Base-by-base conservation (phyloP, 2,797 vertebrate genomes). In the Tenualosa ilisha region DNA sequence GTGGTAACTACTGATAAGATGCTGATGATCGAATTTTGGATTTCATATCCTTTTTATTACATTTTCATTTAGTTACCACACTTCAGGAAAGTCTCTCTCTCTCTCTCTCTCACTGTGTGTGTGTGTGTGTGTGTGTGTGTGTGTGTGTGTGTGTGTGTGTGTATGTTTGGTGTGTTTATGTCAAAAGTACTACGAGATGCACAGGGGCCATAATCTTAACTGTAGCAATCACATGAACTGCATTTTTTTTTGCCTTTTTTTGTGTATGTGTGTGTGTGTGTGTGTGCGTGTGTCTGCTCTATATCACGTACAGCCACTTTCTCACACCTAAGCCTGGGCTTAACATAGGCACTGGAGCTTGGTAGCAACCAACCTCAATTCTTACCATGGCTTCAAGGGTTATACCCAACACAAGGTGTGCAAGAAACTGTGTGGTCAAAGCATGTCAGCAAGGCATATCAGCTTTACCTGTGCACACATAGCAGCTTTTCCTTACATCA, bases 201-300 rank as follows among this genome's bases (percentile, higher is more conserved):
- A n/a, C 46, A 37, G 46, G 68, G 83, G 83, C 84, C 86, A 88
- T 50, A 56, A 40, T 56, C 89, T 88, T 79, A 83, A 85, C 86
- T 75, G 83, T 82, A 89, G 83, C 83, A 87, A 82, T 85, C 81
- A 89, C 89, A 87, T 85, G 84, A 87, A 88, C 86, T 85, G 65
- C 65, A 72, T 46, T 31, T 31, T 12, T 51, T 5, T 79, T 79
- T 79, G 72, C 8, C 7, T 46, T 40, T 1, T n/a, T 17, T 79
- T 79, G 37, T 46, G 1, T 79, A 40, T 46, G 40, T 15, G 31
- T 31, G 31, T 79, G 37, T 46, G 1, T 79, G 72, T 46, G 40
- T 15, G 31, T 31, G 31, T 31, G 31, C 1, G 31, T 20, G 37
- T 51, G 50, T 51, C 4, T 51, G 50, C 50, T 51, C 0, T 51